Conservation (phyloP, 2,888 invertebrate genomes). For the Phalera bucephala region DNA sequence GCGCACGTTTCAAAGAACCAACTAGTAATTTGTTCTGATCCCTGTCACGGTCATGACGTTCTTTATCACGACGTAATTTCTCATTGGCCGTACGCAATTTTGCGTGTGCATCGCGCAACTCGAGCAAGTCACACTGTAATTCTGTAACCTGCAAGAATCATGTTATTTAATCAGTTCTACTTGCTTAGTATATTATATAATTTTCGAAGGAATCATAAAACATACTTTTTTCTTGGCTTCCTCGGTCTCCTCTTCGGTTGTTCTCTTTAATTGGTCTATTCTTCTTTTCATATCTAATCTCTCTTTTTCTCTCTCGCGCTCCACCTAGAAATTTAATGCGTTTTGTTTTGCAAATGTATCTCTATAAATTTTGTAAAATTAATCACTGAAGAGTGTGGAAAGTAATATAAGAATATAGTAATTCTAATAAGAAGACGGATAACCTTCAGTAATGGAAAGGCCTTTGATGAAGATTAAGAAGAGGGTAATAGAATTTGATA, state of each 20-base stretch:
- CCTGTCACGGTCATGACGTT: slow-evolving; percentile 91
- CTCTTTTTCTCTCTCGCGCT: slow-evolving; percentile 95
- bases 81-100: slow-evolving; percentile 95
- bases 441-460: no score
- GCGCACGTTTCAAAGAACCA: slow-evolving; percentile 71
- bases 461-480: no score
- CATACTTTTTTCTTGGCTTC: slow-evolving; percentile 92
- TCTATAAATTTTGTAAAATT: no score
- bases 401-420: no score
- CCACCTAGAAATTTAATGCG: slow-evolving; percentile 86
- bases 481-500: no score
- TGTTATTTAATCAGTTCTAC: neutral
- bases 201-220: neutral
- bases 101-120: slow-evolving; percentile 95
- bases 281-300: slow-evolving; percentile 93
- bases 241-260: slow-evolving; percentile 94
- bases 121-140: slow-evolving; percentile 93
- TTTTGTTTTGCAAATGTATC: no score
- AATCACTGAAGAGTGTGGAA: neutral
- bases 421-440: no score
- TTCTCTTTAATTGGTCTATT: slow-evolving; percentile 91
- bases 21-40: slow-evolving; percentile 82
- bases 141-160: slow-evolving; percentile 79
- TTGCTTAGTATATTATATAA: neutral
- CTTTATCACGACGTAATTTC: slow-evolving; percentile 93